phyloP scores from a whole-genome alignment of 2,113 vertebrate species.

The Chaetodon trifascialis region DNA sequence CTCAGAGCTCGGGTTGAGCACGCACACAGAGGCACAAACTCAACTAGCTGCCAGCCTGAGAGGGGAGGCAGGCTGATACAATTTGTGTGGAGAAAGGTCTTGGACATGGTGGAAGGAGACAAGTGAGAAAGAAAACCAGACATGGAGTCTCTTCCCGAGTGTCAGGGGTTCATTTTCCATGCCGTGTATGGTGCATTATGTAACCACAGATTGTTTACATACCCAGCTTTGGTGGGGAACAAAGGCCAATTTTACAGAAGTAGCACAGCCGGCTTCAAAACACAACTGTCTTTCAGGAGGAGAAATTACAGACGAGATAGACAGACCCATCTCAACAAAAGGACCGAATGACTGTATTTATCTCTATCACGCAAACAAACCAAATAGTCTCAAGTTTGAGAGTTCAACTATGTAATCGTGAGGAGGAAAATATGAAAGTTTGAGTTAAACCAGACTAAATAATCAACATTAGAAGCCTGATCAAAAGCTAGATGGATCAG shows the following conservation, averaged over 20 bases:
- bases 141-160: slow-evolving; percentile 63
- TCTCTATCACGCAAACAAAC: slow-evolving; percentile 34
- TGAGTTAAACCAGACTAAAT: slow-evolving; percentile 45
- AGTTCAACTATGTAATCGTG: slow-evolving; percentile 22
- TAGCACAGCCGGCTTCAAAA: slow-evolving; percentile 49
- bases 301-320: slow-evolving; percentile 28
- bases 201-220: slow-evolving; percentile 84
- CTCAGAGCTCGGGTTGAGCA: slow-evolving; percentile 35
- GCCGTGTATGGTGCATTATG: slow-evolving; percentile 75
- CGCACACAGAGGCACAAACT: slow-evolving; percentile 44
- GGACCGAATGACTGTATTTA: slow-evolving; percentile 35
- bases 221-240: slow-evolving; percentile 56
- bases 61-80: slow-evolving; percentile 65
- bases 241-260: slow-evolving; percentile 66
- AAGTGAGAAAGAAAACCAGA: slow-evolving; percentile 79
- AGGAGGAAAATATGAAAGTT: slow-evolving; percentile 5
- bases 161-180: slow-evolving; percentile 64
- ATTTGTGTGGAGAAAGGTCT: slow-evolving; percentile 70
- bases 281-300: slow-evolving; percentile 25
- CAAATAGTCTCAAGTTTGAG: slow-evolving; percentile 3
- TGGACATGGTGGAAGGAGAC: slow-evolving; percentile 70
- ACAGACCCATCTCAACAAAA: slow-evolving; percentile 6
- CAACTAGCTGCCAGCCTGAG: slow-evolving; percentile 51
- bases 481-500: background rate
- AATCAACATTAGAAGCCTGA: background rate